Evolutionary conservation across 1,140 invertebrate genomes (phyloP).

Genomic region (Tetramorium alpestre): DNA sequence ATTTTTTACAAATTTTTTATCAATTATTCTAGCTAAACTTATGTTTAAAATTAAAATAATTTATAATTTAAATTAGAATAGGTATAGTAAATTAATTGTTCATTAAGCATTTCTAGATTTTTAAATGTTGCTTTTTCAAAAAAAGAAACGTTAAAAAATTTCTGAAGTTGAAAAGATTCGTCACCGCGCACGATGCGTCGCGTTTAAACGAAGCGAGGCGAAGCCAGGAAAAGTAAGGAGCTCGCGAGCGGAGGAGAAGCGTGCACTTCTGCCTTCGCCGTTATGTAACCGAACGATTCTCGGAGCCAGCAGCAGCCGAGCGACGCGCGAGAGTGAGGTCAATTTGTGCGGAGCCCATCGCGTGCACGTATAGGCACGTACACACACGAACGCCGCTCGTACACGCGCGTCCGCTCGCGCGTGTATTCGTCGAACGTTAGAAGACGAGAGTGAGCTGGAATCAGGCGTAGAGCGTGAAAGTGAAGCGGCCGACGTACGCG

Average conservation of each 20-base stretch:
- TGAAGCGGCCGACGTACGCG: slow-evolving; percentile 42
- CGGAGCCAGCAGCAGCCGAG: slow-evolving; percentile 64
- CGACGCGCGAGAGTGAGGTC: slow-evolving; percentile 64
- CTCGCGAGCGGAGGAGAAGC: slow-evolving; percentile 60
- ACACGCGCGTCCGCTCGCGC: not conserved
- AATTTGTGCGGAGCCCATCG: slow-evolving; percentile 64
- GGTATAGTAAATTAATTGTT: not conserved
- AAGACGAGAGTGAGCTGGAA: slow-evolving; percentile 41
- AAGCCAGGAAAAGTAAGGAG: slow-evolving; percentile 71
- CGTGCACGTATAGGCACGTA: not conserved
- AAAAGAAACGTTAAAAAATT: not conserved
- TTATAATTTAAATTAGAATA: slow-evolving; percentile 6
- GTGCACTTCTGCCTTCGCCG: slow-evolving; percentile 69
- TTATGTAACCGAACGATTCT: slow-evolving; percentile 75
- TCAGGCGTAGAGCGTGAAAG: slow-evolving; percentile 62
- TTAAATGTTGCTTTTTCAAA: not conserved
- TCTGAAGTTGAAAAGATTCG: not conserved
- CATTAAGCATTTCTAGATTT: not conserved
- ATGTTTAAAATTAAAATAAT: not conserved
- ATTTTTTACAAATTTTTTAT: not conserved
- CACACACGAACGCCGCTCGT: not conserved
- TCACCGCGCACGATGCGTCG: not conserved
- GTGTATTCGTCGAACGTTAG: slow-evolving; percentile 17
- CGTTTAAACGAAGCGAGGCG: slow-evolving; percentile 50
- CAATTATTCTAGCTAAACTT: not conserved